These are phyloP conservation scores for Leucozona laternaria DNA, from an alignment of 2,888 invertebrate genomes.

Conservation along the genomic window DNA sequence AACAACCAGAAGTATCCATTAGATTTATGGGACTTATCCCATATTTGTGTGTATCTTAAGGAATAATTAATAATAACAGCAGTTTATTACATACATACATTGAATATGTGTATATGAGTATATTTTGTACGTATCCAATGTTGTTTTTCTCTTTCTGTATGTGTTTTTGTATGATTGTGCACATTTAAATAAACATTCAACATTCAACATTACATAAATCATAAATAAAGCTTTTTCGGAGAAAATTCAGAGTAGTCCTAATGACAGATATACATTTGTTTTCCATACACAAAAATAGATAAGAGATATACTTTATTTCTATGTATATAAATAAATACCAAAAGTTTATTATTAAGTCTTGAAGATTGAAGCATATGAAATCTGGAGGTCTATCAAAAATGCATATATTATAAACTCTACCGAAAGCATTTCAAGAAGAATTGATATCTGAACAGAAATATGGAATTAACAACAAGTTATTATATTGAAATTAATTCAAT, in stretches of 20 bases:
- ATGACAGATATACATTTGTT: slow-evolving; percentile 16
- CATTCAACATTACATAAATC: too few species aligned
- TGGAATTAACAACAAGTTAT: neutral
- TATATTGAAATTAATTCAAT: slow-evolving; percentile 13
- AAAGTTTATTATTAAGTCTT: slow-evolving; percentile 3
- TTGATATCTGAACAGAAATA: neutral
- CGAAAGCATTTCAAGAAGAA: neutral
- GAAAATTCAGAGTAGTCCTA: slow-evolving; percentile 9
- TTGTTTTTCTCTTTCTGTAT: slow-evolving; percentile 1
- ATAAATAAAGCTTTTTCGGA: slow-evolving; percentile 4
- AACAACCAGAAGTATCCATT: slow-evolving; percentile 73
- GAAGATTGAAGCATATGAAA: slow-evolving; percentile 31
- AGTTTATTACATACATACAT: slow-evolving; percentile 28
- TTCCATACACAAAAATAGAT: neutral
- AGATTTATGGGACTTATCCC: slow-evolving; percentile 72
- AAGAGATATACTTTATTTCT: slow-evolving; percentile 33
- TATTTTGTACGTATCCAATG: slow-evolving; percentile 26
- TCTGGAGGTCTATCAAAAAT: slow-evolving; percentile 6
- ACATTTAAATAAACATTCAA: slow-evolving; percentile 25
- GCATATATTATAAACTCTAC: neutral
- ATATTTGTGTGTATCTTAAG: slow-evolving; percentile 75
- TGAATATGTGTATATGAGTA: slow-evolving; percentile 23
- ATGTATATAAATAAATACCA: slow-evolving; percentile 53
- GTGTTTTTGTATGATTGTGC: slow-evolving; percentile 46
- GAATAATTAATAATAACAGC: slow-evolving; percentile 72